A percentile compares a stretch with the other conserved stretches of the same genome.
These are phyloP conservation scores for Aphelinus certus DNA, from an alignment of 1,140 invertebrate genomes.

Conservation along the genomic window DNA sequence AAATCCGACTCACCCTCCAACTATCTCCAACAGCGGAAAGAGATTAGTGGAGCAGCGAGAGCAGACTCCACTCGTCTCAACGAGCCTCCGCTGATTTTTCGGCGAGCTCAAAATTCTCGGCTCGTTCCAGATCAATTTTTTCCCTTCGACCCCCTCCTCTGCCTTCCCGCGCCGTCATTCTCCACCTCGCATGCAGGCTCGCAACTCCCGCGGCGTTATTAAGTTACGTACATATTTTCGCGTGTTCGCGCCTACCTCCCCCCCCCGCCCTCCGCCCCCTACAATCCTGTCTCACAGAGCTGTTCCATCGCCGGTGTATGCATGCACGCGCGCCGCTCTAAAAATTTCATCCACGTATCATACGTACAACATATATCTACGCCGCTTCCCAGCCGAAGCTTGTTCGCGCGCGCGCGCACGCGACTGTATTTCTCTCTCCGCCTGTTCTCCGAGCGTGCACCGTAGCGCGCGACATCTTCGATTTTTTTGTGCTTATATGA, in stretches of 20 bases:
- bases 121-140: background rate
- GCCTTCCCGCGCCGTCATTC: background rate
- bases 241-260: background rate
- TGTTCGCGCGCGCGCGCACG: slow-evolving; percentile 23
- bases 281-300: slow-evolving; percentile 21
- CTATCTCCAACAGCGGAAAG: no score
- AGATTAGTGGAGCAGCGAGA: no score
- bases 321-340: slow-evolving; percentile 18
- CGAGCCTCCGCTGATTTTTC: background rate
- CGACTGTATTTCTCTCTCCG: slow-evolving; percentile 24
- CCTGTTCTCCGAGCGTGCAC: background rate
- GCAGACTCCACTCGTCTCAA: no score
- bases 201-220: slow-evolving; percentile 28
- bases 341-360: slow-evolving; percentile 35
- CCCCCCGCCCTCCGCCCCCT: slow-evolving; percentile 3
- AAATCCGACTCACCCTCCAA: no score
- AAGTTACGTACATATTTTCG: slow-evolving; percentile 43
- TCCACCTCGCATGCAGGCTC: slow-evolving; percentile 5
- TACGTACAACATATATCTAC: no score
- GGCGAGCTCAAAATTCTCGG: background rate
- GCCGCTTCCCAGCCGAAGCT: slow-evolving; percentile 7
- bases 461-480: background rate
- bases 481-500: slow-evolving; percentile 13
- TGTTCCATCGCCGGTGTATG: background rate
- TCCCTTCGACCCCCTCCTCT: no score